Base-by-base conservation (phyloP, 1,140 invertebrate species). In the Ceratina japonica region DNA sequence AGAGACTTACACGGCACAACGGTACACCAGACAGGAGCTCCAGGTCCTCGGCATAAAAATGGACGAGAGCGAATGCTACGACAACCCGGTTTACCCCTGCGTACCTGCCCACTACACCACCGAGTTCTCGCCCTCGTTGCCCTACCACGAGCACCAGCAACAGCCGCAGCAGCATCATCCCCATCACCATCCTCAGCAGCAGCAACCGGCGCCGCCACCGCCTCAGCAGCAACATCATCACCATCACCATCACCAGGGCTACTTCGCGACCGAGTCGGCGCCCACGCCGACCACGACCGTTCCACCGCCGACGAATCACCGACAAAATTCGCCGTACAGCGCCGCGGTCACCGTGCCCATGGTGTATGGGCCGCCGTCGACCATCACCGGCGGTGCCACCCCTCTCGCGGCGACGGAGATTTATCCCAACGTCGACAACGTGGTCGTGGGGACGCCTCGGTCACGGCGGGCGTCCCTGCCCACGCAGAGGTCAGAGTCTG, bases 1-100 rank as follows among this genome's bases (percentile, higher is more conserved):
- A 93, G 97, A 97, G 91, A 97, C 96, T 37, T 97, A 97, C 90
- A 96, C 96, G 51, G 94, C 96, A 54, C 94, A 95, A 68, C 95
- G 95, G 85, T 91, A 91, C 83, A 93, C 91, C 91, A 93, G 93
- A 85, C 92, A 93, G 91, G 93, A 95, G 87, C 91, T 94, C 81
- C 91, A 93, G 65, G 92, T 93, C 80, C 93, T 95, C 76, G 94
- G 94, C 1, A 94, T 96, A 83, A 96, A 96, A 90, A 96, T 96
- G 95, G 95, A 96, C 86, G 95, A 96, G 87, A 16, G 16, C 3
- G 96, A 96, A 79, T 96, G 95, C 88, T 96, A 94, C 84, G 94
- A 94, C 71, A 91, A 93, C 62, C 79, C 88, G 52, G 87, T 90
- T 79, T 93, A 94, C 87, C 88, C 93, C n/a, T 90, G 91, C 68